Percentiles rank a stretch among this genome's conserved stretches.
Conservation (phyloP, 2,113 vertebrate species). For the Lathamus discolor region DNA sequence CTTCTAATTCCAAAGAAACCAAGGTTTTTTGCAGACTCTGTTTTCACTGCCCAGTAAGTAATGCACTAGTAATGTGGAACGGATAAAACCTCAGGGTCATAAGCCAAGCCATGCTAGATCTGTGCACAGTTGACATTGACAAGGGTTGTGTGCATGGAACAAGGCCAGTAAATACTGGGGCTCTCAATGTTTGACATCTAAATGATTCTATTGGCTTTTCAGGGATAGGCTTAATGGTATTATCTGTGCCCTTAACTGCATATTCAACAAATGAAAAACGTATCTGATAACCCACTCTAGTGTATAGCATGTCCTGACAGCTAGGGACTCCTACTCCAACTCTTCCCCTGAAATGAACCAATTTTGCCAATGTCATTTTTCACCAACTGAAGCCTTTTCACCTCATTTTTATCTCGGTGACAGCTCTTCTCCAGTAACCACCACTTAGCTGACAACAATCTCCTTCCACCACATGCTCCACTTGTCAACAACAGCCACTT, state of each 20-base stretch:
- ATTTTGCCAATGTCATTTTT: conserved; percentile 64
- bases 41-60: neutral
- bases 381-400: conserved; percentile 47
- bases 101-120: neutral
- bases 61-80: neutral
- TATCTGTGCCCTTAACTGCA: conserved; percentile 4
- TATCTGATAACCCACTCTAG: neutral
- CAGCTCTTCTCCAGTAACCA: conserved; percentile 47
- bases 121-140: neutral
- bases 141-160: neutral
- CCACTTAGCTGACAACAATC: conserved; percentile 56
- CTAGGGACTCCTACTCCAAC: neutral
- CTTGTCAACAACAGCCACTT: conserved; percentile 49
- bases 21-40: neutral
- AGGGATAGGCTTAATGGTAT: neutral
- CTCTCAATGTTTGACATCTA: neutral
- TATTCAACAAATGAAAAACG: conserved; percentile 20
- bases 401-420: conserved; percentile 51
- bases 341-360: conserved; percentile 30
- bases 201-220: neutral
- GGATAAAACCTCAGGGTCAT: neutral
- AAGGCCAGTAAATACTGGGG: neutral
- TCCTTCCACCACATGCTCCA: conserved; percentile 57
- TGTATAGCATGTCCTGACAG: conserved; percentile 43
- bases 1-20: neutral